Evolutionary conservation across 2,113 vertebrate species (phyloP).

Genomic region (Cervus canadensis): DNA sequence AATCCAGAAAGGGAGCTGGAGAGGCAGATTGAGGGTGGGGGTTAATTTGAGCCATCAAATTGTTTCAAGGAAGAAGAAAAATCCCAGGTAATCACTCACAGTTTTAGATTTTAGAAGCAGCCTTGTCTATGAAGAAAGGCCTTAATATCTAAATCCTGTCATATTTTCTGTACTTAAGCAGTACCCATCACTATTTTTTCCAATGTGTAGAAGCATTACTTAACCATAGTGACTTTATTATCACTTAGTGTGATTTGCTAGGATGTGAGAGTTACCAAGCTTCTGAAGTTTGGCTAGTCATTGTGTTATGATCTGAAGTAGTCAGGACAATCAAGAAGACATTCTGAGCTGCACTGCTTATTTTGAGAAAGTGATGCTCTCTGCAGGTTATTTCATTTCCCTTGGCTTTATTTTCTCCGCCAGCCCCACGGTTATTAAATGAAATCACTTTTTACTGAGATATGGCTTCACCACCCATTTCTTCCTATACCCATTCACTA

Average conservation of each 20-base stretch:
- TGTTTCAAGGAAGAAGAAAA: background rate
- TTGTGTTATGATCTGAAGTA: background rate
- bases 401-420: background rate
- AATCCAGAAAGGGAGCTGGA: background rate
- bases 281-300: background rate
- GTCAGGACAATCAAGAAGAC: background rate
- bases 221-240: background rate
- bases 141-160: background rate
- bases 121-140: background rate
- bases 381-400: background rate
- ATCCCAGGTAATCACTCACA: background rate
- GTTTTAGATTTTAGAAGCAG: background rate
- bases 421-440: background rate
- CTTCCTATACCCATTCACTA: background rate
- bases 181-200: background rate
- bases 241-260: background rate
- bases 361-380: background rate
- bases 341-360: background rate
- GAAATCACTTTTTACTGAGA: background rate
- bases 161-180: background rate
- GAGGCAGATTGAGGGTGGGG: background rate
- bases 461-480: background rate
- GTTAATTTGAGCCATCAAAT: background rate
- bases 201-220: background rate
- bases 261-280: background rate